Percentiles rank a stretch among this genome's conserved stretches.
Conservation (phyloP, 2,113 vertebrate genomes). For the Poicephalus gulielmi region DNA sequence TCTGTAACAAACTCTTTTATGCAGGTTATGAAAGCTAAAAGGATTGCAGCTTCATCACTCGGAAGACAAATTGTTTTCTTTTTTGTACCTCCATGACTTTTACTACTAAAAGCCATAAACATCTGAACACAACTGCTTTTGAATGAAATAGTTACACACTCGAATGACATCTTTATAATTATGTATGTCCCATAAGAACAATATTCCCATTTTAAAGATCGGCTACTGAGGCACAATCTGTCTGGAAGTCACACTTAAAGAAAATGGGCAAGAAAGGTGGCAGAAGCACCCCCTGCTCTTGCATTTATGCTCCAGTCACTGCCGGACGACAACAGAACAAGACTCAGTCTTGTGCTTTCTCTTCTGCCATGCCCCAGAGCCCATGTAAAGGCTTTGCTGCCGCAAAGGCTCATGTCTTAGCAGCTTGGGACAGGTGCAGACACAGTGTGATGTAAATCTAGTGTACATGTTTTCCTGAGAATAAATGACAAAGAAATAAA, state of each 20-base stretch:
- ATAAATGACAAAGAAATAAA: background rate
- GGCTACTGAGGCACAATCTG: background rate
- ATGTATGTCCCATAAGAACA: background rate
- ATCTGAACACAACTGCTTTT: background rate
- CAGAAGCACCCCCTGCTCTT: background rate
- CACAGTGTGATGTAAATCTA: background rate
- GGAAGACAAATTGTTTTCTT: background rate
- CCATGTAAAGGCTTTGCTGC: background rate
- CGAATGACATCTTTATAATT: background rate
- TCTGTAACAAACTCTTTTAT: background rate
- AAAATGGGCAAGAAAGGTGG: background rate
- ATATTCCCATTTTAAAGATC: background rate
- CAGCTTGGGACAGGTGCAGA: background rate
- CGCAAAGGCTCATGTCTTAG: background rate
- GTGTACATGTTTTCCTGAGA: background rate
- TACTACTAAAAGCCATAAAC: background rate
- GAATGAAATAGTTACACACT: background rate
- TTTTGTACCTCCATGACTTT: background rate
- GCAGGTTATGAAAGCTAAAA: background rate
- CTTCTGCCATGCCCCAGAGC: background rate
- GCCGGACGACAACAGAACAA: background rate
- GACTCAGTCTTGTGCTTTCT: background rate
- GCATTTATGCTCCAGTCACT: background rate
- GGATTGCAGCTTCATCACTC: background rate
- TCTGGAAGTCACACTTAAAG: background rate